Evolutionary conservation across 30 jellyfish, hydroid and myxozoan species (phyloP), one percentile per base, ranked within the genome.

Genomic region (Cassiopea andromeda): DNA sequence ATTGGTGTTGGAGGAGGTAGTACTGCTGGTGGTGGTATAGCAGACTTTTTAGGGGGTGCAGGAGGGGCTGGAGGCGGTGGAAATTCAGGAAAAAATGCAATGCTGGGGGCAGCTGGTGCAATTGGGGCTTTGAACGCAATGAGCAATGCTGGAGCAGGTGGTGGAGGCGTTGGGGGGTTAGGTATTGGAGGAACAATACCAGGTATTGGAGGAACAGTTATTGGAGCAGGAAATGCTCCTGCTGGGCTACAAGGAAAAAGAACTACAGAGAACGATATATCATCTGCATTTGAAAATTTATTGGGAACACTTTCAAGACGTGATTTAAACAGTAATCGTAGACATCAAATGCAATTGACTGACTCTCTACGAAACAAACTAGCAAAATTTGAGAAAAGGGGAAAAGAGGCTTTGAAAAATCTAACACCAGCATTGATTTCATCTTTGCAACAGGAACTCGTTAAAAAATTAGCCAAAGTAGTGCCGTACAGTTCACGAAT

Each of bases 41-140:
- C 46, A 8, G 85, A 88, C 18, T 90, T 78, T 50, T 27, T 27
- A 54, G 92, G 92, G 1, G 92, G 89, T 13, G 81, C 74, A 44
- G 97, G 94, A 12, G 90, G 79, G 50, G 94, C 77, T 2, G 27
- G 61, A 5, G 83, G 74, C 15, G 96, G 96, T 38, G 93, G 88
- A 50, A 84, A 73, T 66, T 16, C 43, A 64, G 54, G 79, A 27
- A 17, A 70, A 70, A 70, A 15, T 70, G 94, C 77, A 46, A 90
- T 83, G 43, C 14, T 82, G 70, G 93, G 94, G 2, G 98, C 86
- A 43, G 97, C 89, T 61, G 96, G 92, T 44, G 97, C 92, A 38
- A 14, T 60, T 45, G 97, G 92, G 10, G 96, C 90, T 1, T 16
- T 64, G 19, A 64, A 64, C 15, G 73, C 73, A 17, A 64, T 64